Conservation (phyloP, 2,888 invertebrate genomes). For the Mechanitis mazaeus region DNA sequence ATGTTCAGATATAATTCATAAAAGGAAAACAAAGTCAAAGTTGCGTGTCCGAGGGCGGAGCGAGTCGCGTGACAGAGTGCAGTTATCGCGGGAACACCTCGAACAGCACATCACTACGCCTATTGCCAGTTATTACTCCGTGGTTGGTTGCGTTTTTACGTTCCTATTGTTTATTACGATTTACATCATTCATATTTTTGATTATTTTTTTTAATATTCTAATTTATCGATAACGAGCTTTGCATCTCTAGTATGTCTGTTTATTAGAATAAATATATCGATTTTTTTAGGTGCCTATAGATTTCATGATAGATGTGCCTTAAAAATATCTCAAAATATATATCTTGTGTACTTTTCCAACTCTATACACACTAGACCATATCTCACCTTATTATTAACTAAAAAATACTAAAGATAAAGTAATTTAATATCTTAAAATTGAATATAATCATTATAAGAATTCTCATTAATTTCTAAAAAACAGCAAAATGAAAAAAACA, state of each 20-base stretch:
- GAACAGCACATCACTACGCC: conserved; percentile 71
- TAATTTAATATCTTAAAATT: too few species aligned
- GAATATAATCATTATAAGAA: too few species aligned
- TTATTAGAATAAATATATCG: too few species aligned
- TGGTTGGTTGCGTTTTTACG: conserved; percentile 38
- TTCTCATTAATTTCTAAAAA: too few species aligned
- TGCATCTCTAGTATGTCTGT: neutral
- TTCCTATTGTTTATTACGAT: neutral
- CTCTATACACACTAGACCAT: too few species aligned
- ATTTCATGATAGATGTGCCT: too few species aligned
- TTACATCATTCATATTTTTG: conserved; percentile 6
- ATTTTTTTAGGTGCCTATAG: too few species aligned
- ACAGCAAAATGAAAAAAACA: too few species aligned
- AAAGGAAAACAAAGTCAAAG: conserved; percentile 29
- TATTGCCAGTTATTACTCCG: conserved; percentile 48
- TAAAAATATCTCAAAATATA: too few species aligned
- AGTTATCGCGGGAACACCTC: conserved; percentile 70
- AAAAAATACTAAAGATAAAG: too few species aligned
- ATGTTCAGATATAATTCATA: conserved; percentile 22
- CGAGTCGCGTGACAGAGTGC: conserved; percentile 63
- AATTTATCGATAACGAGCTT: conserved; percentile 1
- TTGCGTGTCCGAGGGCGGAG: conserved; percentile 68
- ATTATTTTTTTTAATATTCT: conserved; percentile 7
- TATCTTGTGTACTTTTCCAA: too few species aligned
- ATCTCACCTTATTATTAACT: too few species aligned